Evolutionary conservation across 2,113 vertebrate species (phyloP).

Genomic region (Rhea pennata): DNA sequence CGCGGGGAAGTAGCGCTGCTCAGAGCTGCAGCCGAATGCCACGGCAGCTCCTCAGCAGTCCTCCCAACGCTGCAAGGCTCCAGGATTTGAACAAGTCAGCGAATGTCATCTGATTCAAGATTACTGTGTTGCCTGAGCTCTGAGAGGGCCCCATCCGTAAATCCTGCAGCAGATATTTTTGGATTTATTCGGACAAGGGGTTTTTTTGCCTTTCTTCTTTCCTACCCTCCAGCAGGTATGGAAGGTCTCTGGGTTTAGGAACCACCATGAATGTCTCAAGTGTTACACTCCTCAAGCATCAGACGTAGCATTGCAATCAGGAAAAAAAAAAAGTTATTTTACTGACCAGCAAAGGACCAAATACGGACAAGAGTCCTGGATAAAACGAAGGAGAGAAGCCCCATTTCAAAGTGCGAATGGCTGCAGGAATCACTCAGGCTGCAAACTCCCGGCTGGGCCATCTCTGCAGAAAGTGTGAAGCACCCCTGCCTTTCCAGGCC

Average conservation of each 20-base stretch:
- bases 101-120: neutral
- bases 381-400: neutral
- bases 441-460: neutral
- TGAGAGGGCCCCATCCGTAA: neutral
- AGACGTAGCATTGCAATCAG: accelerated
- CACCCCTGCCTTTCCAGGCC: neutral
- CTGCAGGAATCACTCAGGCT: neutral
- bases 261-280: accelerated
- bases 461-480: neutral
- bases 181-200: neutral
- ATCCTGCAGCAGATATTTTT: accelerated
- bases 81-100: neutral
- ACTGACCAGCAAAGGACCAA: neutral
- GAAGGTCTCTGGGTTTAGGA: neutral
- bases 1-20: neutral
- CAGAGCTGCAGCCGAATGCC: neutral
- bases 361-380: accelerated
- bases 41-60: neutral
- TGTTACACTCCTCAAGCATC: accelerated
- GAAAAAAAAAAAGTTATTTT: neutral
- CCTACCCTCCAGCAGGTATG: accelerated
- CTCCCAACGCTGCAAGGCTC: neutral
- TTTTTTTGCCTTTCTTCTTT: accelerated
- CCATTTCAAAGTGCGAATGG: neutral
- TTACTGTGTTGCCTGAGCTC: too few relatives aligned